Evolutionary conservation across 2,888 invertebrate genomes (phyloP), one percentile per base, ranked within the genome.

Genomic region (Cataglyphis rosenhaueri): DNA sequence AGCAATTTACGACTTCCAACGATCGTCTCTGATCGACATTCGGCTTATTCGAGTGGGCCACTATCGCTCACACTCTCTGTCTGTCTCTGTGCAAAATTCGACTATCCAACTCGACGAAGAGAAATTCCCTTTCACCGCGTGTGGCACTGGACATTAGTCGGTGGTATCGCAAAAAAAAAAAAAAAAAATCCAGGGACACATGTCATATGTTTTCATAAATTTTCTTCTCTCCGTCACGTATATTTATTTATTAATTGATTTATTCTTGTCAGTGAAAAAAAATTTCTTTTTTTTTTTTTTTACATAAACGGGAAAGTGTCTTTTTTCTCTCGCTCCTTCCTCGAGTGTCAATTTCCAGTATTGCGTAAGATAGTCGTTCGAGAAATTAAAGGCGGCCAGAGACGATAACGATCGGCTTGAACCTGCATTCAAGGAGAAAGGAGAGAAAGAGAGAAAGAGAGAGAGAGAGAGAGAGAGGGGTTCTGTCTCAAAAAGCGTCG

Each of bases 291-390:
- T n/a, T n/a, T n/a, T n/a, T n/a, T n/a, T n/a, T n/a, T n/a, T n/a
- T n/a, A n/a, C n/a, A n/a, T n/a, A n/a, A n/a, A n/a, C n/a, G n/a
- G n/a, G n/a, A n/a, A n/a, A n/a, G n/a, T n/a, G 55, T 57, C 32
- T 44, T 61, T 41, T 64, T 75, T 79, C 55, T 61, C 55, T 55
- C 65, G 6, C 44, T 21, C 18, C 18, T 61, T 59, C 57, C 21
- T 84, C 84, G 85, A 79, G 85, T 87, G 90, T 86, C 89, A 87
- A 91, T 92, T 92, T 91, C 89, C 91, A 90, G 86, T 85, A 90
- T 92, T 91, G 92, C 91, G 92, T 92, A 92, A 92, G 90, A 90
- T 87, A 78, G 84, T 88, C 89, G 81, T 86, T 87, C 70, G 86
- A 41, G 55, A 85, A 86, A 84, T 88, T 85, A 88, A 84, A 87